Percentiles rank a stretch among this genome's conserved stretches.
phyloP scores from a whole-genome alignment of 2,113 vertebrate species.

The Alethe diademata region DNA sequence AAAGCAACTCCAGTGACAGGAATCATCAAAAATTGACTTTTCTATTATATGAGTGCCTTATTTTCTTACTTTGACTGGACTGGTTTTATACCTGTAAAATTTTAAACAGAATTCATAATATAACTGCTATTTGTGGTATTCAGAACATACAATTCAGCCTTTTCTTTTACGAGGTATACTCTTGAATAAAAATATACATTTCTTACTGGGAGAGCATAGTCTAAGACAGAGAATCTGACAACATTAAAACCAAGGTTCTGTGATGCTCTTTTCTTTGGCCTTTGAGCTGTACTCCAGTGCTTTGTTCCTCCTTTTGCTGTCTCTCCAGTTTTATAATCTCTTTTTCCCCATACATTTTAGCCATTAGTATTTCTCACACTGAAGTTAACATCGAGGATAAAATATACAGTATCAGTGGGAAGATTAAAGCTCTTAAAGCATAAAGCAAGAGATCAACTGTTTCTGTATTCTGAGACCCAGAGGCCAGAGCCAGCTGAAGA shows the following conservation, averaged over 20 bases:
- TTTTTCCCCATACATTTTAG: neutral
- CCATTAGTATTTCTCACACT: neutral
- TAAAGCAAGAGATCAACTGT: neutral
- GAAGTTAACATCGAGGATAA: neutral
- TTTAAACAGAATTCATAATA: neutral
- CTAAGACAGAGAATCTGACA: neutral
- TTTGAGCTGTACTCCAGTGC: neutral
- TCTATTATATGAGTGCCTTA: neutral
- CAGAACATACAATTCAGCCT: neutral
- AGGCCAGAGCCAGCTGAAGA: neutral
- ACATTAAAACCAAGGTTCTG: neutral
- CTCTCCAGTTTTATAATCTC: neutral
- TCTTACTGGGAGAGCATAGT: neutral
- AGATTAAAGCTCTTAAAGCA: neutral
- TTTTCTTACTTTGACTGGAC: constrained; percentile 5
- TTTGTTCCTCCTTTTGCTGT: neutral
- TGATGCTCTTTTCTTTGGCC: neutral
- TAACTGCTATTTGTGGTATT: neutral
- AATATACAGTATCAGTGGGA: neutral
- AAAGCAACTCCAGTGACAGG: neutral
- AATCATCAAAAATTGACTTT: neutral
- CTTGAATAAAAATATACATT: neutral
- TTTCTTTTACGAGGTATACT: neutral
- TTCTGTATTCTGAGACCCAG: neutral
- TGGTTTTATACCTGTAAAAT: neutral